Conservation (phyloP, 2,113 vertebrate species). For the Callocephalon fimbriatum region DNA sequence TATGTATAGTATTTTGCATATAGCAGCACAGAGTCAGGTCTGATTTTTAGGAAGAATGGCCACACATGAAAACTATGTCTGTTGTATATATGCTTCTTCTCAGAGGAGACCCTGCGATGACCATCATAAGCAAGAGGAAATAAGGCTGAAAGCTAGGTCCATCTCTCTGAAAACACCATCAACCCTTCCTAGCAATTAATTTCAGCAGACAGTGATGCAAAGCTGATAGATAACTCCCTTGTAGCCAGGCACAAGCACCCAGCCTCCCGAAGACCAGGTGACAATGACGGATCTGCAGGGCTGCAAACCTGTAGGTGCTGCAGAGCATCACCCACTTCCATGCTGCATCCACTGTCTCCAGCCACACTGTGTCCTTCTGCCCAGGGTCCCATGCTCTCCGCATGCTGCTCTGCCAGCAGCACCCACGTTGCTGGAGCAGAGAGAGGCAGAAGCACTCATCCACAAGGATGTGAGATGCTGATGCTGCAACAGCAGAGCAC, state of each 20-base stretch:
- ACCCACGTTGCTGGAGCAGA: neutral
- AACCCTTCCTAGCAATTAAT: neutral
- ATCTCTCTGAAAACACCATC: neutral
- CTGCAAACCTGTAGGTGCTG: neutral
- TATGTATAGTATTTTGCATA: neutral
- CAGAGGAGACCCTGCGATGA: neutral
- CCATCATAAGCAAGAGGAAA: neutral
- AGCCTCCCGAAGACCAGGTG: neutral
- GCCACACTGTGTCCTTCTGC: neutral
- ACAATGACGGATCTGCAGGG: neutral
- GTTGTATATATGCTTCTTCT: neutral
- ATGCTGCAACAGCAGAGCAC: slow-evolving; percentile 4
- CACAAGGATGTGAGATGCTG: neutral
- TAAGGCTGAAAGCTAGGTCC: neutral
- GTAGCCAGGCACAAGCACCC: neutral
- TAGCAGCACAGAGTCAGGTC: neutral
- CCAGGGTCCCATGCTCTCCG: rapidly evolving
- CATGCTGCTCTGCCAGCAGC: neutral
- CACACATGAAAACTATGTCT: neutral
- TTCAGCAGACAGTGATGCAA: neutral
- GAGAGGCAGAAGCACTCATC: neutral
- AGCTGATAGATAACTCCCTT: rapidly evolving
- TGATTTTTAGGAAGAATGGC: neutral
- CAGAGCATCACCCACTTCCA: neutral
- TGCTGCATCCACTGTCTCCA: neutral